These are phyloP conservation scores for Schizaphis graminum DNA, from an alignment of 2,888 invertebrate species.

Conservation along the genomic window DNA sequence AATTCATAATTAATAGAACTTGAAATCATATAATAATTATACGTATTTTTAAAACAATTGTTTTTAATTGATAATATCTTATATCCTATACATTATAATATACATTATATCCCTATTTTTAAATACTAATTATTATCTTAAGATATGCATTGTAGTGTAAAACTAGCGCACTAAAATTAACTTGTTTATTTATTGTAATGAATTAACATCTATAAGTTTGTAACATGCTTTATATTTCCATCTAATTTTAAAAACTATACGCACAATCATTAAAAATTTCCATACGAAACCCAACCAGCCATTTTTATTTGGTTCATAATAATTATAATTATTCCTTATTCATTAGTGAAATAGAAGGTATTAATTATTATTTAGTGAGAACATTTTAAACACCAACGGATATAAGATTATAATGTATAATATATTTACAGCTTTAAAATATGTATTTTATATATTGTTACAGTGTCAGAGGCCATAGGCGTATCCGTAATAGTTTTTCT, in stretches of 20 bases:
- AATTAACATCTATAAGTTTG: background rate
- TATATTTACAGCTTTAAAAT: background rate
- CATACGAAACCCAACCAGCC: conserved; percentile 13
- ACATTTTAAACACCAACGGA: background rate
- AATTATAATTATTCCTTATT: background rate
- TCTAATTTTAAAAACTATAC: background rate
- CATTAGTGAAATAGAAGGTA: background rate
- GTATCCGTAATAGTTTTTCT: background rate
- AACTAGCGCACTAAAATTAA: background rate
- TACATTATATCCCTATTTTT: background rate
- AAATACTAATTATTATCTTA: conserved; percentile 20
- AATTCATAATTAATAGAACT: conserved; percentile 10
- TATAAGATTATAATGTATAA: background rate
- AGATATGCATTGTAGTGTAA: conserved; percentile 4
- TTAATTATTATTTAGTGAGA: conserved; percentile 26
- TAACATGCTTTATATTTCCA: conserved; percentile 1
- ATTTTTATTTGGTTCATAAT: background rate
- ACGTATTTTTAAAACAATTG: background rate
- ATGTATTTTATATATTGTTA: background rate
- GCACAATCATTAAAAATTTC: conserved; percentile 7
- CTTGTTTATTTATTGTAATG: conserved; percentile 2
- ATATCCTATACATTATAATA: background rate
- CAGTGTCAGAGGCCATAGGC: background rate
- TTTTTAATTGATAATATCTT: background rate
- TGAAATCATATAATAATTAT: conserved; percentile 25